Base-by-base conservation (phyloP, 2,888 invertebrate genomes). In the Synanthedon vespiformis region DNA sequence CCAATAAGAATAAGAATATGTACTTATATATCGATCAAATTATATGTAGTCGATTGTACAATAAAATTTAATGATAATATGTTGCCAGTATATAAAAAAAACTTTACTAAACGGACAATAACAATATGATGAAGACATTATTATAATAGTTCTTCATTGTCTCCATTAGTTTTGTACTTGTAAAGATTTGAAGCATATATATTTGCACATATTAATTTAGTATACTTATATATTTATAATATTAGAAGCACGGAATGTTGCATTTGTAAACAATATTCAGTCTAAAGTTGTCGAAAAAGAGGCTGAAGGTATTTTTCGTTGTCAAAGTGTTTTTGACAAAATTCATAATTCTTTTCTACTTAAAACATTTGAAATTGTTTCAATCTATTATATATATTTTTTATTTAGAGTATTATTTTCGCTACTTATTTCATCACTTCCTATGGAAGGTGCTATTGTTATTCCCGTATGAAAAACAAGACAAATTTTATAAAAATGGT, bases 401-500 rank as follows among this genome's bases (percentile, higher is more conserved):
- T 12, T 44, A 44, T 14, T 44, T 44, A 44, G 6, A 13, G 14
- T 12, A 13, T 14, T 44, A 14, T 44, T n/a, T 44, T 44, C 13
- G 14, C n/a, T 44, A 44, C 44, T 44, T 44, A 58, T 59, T 54
- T 54, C 53, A 52, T 54, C 67, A 67, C 74, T 74, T 76, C 74
- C 76, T 62, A 65, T 67, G 76, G 76, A 76, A 76, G 76, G 76
- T 76, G 76, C 76, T 76, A 75, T 57, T 49, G 16, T 40, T 52
- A 52, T 52, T 40, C 51, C 51, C 44, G 44, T n/a, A 44, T 44
- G n/a, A 14, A 49, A 52, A 49, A 14, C 12, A 22, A 22, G 48
- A 34, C 49, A n/a, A 34, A 40, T 48, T 52, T 16, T 52, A 51
- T 54, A 11, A 49, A 34, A 22, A 50, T 40, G 40, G 49, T 54